Conservation (phyloP, 2,113 vertebrate species). For the Seriola rivoliana region DNA sequence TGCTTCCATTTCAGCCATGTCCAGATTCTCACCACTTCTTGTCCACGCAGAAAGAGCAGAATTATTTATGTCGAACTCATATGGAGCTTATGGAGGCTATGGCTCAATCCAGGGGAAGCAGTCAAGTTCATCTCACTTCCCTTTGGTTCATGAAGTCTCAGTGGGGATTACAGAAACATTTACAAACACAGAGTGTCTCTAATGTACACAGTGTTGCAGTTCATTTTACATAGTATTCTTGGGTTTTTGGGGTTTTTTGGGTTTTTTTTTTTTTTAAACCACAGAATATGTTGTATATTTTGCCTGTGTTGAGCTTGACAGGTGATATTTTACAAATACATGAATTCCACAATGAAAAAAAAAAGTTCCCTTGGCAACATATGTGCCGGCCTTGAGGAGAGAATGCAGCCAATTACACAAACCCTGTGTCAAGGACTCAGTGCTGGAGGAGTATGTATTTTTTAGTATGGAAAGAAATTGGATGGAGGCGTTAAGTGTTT, state of each 20-base stretch:
- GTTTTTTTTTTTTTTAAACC: too few species aligned
- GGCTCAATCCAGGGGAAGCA: slow-evolving; percentile 43
- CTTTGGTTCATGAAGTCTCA: slow-evolving; percentile 29
- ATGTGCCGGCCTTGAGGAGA: slow-evolving; percentile 51
- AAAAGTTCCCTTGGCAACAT: slow-evolving; percentile 70
- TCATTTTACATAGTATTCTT: not conserved
- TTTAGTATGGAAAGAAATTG: not conserved
- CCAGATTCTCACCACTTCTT: slow-evolving; percentile 27
- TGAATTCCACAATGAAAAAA: slow-evolving; percentile 38
- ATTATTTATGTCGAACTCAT: slow-evolving; percentile 64
- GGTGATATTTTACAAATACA: slow-evolving; percentile 3
- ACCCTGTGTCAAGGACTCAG: slow-evolving; percentile 51
- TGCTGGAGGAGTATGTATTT: slow-evolving; percentile 22
- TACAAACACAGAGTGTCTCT: not conserved
- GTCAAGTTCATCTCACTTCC: slow-evolving; percentile 43
- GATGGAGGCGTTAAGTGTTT: not conserved
- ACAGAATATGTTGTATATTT: not conserved
- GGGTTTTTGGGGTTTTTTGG: not conserved
- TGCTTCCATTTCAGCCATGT: slow-evolving; percentile 62
- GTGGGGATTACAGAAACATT: not conserved
- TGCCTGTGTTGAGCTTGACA: not conserved
- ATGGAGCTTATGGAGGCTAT: slow-evolving; percentile 35
- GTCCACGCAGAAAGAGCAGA: slow-evolving; percentile 53
- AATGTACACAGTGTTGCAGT: not conserved
- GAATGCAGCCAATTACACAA: slow-evolving; percentile 63